phyloP scores from a whole-genome alignment of 2,797 vertebrate genomes.

The Manis pentadactyla region DNA sequence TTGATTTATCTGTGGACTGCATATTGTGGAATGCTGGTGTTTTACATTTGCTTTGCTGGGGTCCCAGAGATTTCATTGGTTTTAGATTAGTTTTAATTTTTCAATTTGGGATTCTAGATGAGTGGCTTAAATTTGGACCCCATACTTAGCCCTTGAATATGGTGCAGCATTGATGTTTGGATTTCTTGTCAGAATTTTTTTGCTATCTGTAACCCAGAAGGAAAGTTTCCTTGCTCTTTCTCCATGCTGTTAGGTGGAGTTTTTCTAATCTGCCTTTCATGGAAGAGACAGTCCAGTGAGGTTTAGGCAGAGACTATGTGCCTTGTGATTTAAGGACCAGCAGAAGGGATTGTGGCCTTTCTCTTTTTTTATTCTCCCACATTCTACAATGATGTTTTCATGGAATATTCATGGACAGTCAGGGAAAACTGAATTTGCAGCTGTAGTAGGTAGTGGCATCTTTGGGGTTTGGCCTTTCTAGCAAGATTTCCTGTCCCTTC shows the following conservation, averaged over 20 bases:
- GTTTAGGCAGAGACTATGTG: not conserved
- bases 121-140: not conserved
- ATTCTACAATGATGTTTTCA: not conserved
- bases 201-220: not conserved
- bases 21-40: not conserved
- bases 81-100: constrained; percentile 16
- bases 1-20: not conserved
- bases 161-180: not conserved
- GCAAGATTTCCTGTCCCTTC: not conserved
- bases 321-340: not conserved
- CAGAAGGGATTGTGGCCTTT: not conserved
- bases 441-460: not conserved
- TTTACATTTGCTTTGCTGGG: not conserved
- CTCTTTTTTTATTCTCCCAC: not conserved
- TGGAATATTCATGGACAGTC: not conserved
- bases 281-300: not conserved
- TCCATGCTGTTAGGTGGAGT: not conserved
- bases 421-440: not conserved
- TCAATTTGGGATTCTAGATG: not conserved
- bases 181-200: constrained; percentile 29
- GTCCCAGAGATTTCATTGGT: not conserved
- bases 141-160: not conserved
- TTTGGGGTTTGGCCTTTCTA: not conserved
- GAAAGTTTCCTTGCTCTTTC: not conserved
- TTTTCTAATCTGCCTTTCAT: constrained; percentile 25